Evolutionary conservation across 2,888 invertebrate genomes (phyloP), one percentile per base, ranked within the genome.

Genomic region (Drosophila hamatofila): DNA sequence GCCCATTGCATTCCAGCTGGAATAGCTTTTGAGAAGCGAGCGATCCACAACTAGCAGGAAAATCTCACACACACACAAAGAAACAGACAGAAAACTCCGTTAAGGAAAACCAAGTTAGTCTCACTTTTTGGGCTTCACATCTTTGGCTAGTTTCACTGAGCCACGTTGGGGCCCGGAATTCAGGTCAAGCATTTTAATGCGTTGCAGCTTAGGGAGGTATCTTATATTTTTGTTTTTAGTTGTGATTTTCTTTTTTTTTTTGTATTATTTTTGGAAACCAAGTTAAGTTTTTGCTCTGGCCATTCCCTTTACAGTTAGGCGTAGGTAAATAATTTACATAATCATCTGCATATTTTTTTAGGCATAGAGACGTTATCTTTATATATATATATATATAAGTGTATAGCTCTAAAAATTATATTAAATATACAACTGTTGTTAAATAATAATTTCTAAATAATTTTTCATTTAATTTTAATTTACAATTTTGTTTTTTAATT

Each of bases 141-240:
- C 44, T 66, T 65, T 51, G 61, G 46, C 44, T 67, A 62, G 63
- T 57, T 57, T 61, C 69, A 51, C 68, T 70, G 46, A 42, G 33
- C 51, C 61, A 63, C 61, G 62, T 44, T 64, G 41, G 57, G 55
- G 69, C 56, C 54, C 48, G 78, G 78, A 67, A 79, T 79, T 79
- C 70, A 62, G 78, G 78, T 79, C 78, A 79, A 77, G 77, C 78
- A 77, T 73, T 79, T 79, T 67, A 81, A 80, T 80, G 67, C 80
- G 80, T 72, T 62, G 63, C 56, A 44, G 69, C 62, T 70, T 77
- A 77, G 73, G 73, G 60, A 72, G 33, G 37, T 27, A 48, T 18
- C 46, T 27, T 18, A 37, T 25, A 37, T 49, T 33, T 37, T 16
- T 37, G 16, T 7, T 16, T 37, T 16, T 6, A 7, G n/a, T n/a